Evolutionary conservation across 2,888 invertebrate genomes (phyloP).

Genomic region (Himalopsyche kuldschensis): DNA sequence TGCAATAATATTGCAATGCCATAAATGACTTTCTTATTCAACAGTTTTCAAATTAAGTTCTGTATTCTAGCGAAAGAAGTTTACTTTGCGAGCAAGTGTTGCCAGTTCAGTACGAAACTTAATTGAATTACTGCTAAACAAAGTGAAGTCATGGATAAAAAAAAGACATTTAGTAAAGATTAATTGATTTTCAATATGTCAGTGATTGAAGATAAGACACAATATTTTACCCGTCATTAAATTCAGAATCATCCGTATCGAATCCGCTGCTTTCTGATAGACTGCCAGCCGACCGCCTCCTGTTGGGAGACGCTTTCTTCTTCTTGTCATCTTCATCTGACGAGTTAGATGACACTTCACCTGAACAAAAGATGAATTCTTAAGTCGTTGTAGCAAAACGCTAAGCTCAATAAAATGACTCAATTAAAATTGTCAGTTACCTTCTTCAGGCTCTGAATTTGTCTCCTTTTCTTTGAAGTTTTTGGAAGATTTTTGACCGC

Average conservation of each 20-base stretch:
- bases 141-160: no score
- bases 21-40: no score
- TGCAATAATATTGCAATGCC: background rate
- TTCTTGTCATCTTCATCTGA: slow-evolving; percentile 54
- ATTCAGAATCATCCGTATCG: slow-evolving; percentile 79
- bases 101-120: no score
- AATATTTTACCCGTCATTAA: slow-evolving; percentile 77
- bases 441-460: slow-evolving; percentile 82
- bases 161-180: no score
- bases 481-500: slow-evolving; percentile 41
- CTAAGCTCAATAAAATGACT: no score
- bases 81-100: no score
- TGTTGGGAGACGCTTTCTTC: slow-evolving; percentile 2
- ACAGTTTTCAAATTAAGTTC: no score
- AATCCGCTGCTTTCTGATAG: slow-evolving; percentile 63
- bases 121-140: no score
- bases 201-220: no score
- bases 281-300: background rate
- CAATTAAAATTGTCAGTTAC: slow-evolving; percentile 45
- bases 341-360: slow-evolving; percentile 80
- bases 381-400: background rate
- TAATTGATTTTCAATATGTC: no score
- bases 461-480: slow-evolving; percentile 51
- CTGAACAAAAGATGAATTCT: slow-evolving; percentile 46
- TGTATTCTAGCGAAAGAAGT: no score